A percentile compares a stretch with the other conserved stretches of the same genome.
Evolutionary conservation across 2,888 invertebrate species (phyloP).

Genomic region (Bruchidius siliquastri): DNA sequence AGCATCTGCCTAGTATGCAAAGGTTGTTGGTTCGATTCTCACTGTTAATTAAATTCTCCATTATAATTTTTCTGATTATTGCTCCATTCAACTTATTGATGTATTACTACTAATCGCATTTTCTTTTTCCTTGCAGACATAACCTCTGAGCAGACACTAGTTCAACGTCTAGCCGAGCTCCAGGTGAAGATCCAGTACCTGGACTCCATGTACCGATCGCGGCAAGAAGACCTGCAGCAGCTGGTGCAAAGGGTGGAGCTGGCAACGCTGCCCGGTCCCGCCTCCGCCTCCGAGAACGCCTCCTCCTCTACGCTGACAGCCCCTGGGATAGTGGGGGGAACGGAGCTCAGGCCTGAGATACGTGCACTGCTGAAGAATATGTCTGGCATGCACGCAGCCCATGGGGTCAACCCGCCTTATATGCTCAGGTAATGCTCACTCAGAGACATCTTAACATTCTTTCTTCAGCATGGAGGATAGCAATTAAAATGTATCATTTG

Average conservation of each 20-base stretch:
- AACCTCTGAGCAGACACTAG: constrained; percentile 61
- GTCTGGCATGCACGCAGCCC: constrained; percentile 48
- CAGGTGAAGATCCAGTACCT: constrained; percentile 74
- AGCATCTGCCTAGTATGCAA: too few relatives aligned
- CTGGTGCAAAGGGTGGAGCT: constrained; percentile 60
- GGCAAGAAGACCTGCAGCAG: constrained; percentile 71
- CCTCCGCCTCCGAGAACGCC: constrained; percentile 30
- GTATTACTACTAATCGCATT: too few relatives aligned
- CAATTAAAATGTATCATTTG: too few relatives aligned
- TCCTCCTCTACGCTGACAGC: constrained; percentile 16
- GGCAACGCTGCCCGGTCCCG: constrained; percentile 23
- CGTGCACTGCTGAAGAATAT: constrained; percentile 45
- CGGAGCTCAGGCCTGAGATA: constrained; percentile 40
- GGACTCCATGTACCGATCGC: constrained; percentile 70
- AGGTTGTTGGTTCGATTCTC: too few relatives aligned
- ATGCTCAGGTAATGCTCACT: constrained; percentile 48
- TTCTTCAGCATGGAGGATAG: too few relatives aligned
- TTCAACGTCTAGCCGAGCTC: constrained; percentile 69
- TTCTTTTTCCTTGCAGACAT: constrained; percentile 51
- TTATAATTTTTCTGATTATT: too few relatives aligned
- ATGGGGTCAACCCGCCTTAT: constrained; percentile 44
- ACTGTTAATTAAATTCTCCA: too few relatives aligned
- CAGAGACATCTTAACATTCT: too few relatives aligned
- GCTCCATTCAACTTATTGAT: too few relatives aligned
- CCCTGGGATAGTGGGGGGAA: constrained; percentile 8